These are phyloP conservation scores for Laticauda colubrina DNA, from an alignment of 2,113 vertebrate species.

Conservation along the genomic window DNA sequence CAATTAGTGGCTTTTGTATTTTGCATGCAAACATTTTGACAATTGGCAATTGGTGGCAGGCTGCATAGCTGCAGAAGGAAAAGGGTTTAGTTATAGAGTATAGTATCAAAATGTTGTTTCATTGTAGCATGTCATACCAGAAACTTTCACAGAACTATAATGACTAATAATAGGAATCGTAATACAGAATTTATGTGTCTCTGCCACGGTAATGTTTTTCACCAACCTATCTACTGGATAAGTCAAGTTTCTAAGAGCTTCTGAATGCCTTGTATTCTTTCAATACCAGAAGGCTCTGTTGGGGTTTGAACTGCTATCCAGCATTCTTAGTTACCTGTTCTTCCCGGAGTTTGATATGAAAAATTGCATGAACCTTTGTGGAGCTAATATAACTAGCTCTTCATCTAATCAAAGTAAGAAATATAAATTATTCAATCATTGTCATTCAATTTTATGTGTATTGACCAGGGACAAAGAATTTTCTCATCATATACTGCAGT, in stretches of 20 bases:
- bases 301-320: neutral
- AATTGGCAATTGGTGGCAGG: neutral
- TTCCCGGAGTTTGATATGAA: neutral
- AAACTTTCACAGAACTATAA: neutral
- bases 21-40: constrained; percentile 1
- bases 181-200: neutral
- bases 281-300: neutral
- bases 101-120: constrained; percentile 9
- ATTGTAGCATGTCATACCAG: neutral
- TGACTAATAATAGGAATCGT: neutral
- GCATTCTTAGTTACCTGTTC: neutral
- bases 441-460: neutral
- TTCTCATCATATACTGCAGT: neutral
- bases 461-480: neutral
- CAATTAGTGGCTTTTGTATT: constrained; percentile 2
- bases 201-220: neutral
- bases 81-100: neutral
- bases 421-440: neutral
- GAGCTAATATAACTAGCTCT: neutral
- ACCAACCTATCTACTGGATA: no score
- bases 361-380: neutral
- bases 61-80: neutral
- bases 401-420: neutral
- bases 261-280: neutral
- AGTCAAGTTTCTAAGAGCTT: neutral